These are phyloP conservation scores for Nesoenas mayeri DNA, from an alignment of 2,113 vertebrate genomes.

Conservation along the genomic window DNA sequence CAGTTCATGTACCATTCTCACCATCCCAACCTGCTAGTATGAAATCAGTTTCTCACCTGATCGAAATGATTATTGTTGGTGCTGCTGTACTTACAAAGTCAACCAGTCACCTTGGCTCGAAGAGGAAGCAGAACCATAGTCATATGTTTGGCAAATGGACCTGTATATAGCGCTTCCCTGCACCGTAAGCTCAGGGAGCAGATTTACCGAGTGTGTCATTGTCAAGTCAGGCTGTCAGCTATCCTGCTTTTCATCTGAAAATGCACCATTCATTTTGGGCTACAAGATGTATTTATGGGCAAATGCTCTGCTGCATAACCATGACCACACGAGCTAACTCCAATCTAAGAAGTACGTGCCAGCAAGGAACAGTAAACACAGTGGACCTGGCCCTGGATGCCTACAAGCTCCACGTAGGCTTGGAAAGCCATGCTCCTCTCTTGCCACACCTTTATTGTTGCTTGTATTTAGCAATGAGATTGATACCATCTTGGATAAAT, in stretches of 20 bases:
- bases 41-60: not conserved
- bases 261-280: not conserved
- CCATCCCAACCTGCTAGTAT: not conserved
- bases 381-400: not conserved
- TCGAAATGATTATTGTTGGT: not conserved
- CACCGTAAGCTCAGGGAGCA: not conserved
- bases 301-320: not conserved
- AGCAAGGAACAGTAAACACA: not conserved
- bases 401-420: not conserved
- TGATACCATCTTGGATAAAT: not conserved
- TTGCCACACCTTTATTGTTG: not conserved
- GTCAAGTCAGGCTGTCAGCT: not conserved
- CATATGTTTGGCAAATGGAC: not conserved
- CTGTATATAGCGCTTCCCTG: not conserved
- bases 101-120: not conserved
- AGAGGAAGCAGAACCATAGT: not conserved
- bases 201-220: rapidly evolving
- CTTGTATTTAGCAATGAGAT: not conserved
- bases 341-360: rapidly evolving
- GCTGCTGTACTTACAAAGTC: not conserved
- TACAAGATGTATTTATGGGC: not conserved
- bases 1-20: not conserved
- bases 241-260: not conserved
- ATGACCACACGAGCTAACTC: not conserved
- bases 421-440: not conserved